These are phyloP conservation scores for Pachymerium ferrugineum DNA, from an alignment of 2,888 invertebrate genomes.

Conservation along the genomic window DNA sequence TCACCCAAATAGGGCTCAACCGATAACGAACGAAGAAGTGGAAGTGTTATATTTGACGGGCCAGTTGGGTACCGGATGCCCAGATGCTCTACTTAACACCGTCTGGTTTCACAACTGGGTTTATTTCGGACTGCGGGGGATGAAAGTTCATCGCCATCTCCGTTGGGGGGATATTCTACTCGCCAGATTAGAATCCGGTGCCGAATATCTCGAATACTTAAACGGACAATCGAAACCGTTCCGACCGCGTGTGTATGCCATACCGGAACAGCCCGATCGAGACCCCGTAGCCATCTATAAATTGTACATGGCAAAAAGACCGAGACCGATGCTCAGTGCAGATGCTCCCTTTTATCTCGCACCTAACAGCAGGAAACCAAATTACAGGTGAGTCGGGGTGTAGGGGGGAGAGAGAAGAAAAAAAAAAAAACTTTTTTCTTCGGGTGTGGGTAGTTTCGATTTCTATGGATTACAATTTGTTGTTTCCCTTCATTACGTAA, in stretches of 20 bases:
- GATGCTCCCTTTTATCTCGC: constrained; percentile 32
- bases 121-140: constrained; percentile 33
- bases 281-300: constrained; percentile 33
- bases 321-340: constrained; percentile 30
- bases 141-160: constrained; percentile 34
- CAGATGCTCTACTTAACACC: constrained; percentile 34
- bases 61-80: constrained; percentile 32
- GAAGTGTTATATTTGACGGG: constrained; percentile 33
- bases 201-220: constrained; percentile 34
- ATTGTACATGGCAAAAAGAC: constrained; percentile 31
- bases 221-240: constrained; percentile 33
- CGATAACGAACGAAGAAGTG: constrained; percentile 33
- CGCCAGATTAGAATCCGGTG: constrained; percentile 27
- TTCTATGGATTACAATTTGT: constrained; percentile 9
- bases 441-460: background rate
- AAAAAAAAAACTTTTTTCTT: no score
- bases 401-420: no score
- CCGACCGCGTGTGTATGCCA: constrained; percentile 32
- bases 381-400: constrained; percentile 31
- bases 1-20: constrained; percentile 32
- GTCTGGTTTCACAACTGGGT: constrained; percentile 34
- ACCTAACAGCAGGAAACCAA: constrained; percentile 31
- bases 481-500: background rate
- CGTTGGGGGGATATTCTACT: constrained; percentile 35
- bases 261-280: constrained; percentile 31